Base-by-base conservation (phyloP, 1,140 invertebrate genomes). In the Plutomurus gul region DNA sequence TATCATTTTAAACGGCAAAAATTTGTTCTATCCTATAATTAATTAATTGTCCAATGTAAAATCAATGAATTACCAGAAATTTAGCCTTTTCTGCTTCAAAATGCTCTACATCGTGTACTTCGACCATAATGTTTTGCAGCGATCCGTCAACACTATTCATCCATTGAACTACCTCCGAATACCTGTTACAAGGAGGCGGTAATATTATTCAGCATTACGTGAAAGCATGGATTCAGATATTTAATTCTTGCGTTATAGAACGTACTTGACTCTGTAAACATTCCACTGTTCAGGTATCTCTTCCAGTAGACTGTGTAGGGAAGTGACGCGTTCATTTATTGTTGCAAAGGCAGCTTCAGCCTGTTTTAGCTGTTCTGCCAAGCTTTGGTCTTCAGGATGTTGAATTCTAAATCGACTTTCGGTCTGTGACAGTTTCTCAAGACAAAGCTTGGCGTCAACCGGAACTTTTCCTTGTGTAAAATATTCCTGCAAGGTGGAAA, bases 261-360 rank as follows among this genome's bases (percentile, higher is more conserved):
- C 86, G 87, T 85, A 92, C 89, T 92, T 95, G 51, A 90, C 86
- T 86, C 92, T 91, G 84, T 97, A 97, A 8, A 91, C 90, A 75
- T 93, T 91, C 96, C 95, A 97, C 85, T 96, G 92, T 74, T 95
- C 92, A 4, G 95, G 95, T 80, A 97, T 93, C 86, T 95, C 92
- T 83, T 95, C 92, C 37, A 97, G 86, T 78, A 95, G 92, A 76
- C 92, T 88, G 51, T 91, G 89, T 76, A 96, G 89, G 77, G 89
- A 87, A 82, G 94, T 92, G 18, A 96, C 89, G 84, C 91, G 91
- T 10, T 90, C 87, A 22, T 90, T 90, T 1, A 94, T 88, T 49
- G 89, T 88, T 70, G 93, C 89, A 94, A 94, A 97, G 76, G 92
- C 88, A 36, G 90, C 88, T 84, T 92, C 89, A 60, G 93, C 92